These are phyloP conservation scores for human (Homo sapiens) DNA, from an alignment of 2,113 vertebrate genomes.

Conservation along the genomic window GRCh38 chr4:147521001-147521500, in stretches of 20 bases:
- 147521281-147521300: not conserved
- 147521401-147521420: not conserved
- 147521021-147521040: too few relatives aligned
- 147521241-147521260: conserved; percentile 29
- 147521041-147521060: too few relatives aligned
- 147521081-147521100: too few relatives aligned
- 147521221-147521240: not conserved
- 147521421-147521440: not conserved
- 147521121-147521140: not conserved
- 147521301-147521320: not conserved
- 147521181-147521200: too few relatives aligned
- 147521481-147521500: not conserved
- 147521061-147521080: too few relatives aligned
- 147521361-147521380: not conserved
- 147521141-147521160: not conserved
- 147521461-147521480: not conserved
- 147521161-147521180: not conserved
- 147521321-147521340: not conserved
- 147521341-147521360: not conserved
- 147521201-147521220: not conserved
- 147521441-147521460: not conserved
- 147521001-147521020: too few relatives aligned
- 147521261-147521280: conserved; percentile 13
- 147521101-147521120: not conserved
- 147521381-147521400: not conserved